Evolutionary conservation across 2,113 vertebrate species (phyloP), one percentile per base, ranked within the genome.

Genomic region (Piaya cayana): DNA sequence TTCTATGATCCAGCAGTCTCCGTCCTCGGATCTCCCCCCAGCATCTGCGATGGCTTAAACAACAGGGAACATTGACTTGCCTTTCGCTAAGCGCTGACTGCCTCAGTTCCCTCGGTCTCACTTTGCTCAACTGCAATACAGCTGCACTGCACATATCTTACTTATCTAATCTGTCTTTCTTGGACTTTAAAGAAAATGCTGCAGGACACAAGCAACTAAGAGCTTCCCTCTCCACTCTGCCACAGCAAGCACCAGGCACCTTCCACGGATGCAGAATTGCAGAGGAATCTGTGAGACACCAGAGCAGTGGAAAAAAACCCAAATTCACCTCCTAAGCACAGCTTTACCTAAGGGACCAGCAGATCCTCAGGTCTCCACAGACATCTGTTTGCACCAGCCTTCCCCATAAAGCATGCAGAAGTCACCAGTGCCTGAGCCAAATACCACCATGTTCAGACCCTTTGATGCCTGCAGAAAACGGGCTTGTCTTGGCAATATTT

Each of bases 401-500:
- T 89, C 19, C 47, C 74, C 64, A 50, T 2, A 39, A 77, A 26
- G 49, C 5, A 34, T 0, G 2, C 19, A 55, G 23, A 71, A 75
- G 32, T 56, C 71, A 42, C 43, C 8, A 22, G 59, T 16, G 42
- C 55, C 32, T 11, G 26, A 84, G 47, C 15, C 30, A 80, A 77
- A 37, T 29, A 27, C 12, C 2, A 7, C 14, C 60, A 65, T 0
- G 0, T 50, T 59, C 36, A 74, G 59, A 42, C 5, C 9, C 8
- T 77, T 63, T 39, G 56, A 69, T 27, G 19, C 67, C 82, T 56
- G 60, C 13, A 75, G 62, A 79, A 79, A 45, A 14, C 1, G 5
- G 47, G 56, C 13, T 82, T 0, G 0, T 8, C 23, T 15, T 53
- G 52, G 72, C 30, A 80, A 36, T n/a, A 20, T 27, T 76, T 45